Evolutionary conservation across 2,113 vertebrate species (phyloP).

Genomic region (Actinemys pallida): DNA sequence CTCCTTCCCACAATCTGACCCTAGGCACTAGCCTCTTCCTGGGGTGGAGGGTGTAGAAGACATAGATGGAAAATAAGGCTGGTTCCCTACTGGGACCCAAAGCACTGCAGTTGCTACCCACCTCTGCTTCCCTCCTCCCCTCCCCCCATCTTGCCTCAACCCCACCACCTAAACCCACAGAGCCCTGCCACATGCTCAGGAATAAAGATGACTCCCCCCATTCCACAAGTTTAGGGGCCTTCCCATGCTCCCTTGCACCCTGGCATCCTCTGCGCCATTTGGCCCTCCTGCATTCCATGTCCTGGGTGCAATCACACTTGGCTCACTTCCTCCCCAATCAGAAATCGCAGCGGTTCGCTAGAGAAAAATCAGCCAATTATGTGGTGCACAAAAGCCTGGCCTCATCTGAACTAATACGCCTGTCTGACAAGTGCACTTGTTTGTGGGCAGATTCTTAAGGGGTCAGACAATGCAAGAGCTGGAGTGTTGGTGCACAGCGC

Average conservation of each 20-base stretch:
- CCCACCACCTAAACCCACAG: not conserved
- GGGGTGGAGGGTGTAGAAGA: not conserved
- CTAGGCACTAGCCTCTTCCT: not conserved
- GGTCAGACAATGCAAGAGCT: conserved; percentile 56
- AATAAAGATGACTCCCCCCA: not conserved
- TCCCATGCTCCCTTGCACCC: not conserved
- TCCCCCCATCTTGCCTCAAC: too few species aligned
- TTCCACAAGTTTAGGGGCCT: not conserved
- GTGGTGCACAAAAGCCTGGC: conserved; percentile 63
- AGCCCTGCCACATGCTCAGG: not conserved
- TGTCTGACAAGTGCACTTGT: conserved; percentile 51
- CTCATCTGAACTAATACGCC: conserved; percentile 22
- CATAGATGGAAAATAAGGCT: not conserved
- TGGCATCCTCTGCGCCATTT: not conserved
- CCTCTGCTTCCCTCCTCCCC: not conserved
- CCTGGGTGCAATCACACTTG: conserved; percentile 31
- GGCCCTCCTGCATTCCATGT: not conserved
- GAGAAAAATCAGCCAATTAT: conserved; percentile 55
- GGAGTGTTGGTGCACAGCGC: conserved; percentile 60
- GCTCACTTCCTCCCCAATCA: not conserved
- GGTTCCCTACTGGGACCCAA: not conserved
- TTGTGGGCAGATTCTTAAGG: conserved; percentile 67
- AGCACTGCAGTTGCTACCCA: not conserved
- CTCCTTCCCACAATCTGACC: not conserved
- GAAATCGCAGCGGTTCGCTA: not conserved